phyloP scores from a whole-genome alignment of 2,888 invertebrate species.

The Tillus elongatus region DNA sequence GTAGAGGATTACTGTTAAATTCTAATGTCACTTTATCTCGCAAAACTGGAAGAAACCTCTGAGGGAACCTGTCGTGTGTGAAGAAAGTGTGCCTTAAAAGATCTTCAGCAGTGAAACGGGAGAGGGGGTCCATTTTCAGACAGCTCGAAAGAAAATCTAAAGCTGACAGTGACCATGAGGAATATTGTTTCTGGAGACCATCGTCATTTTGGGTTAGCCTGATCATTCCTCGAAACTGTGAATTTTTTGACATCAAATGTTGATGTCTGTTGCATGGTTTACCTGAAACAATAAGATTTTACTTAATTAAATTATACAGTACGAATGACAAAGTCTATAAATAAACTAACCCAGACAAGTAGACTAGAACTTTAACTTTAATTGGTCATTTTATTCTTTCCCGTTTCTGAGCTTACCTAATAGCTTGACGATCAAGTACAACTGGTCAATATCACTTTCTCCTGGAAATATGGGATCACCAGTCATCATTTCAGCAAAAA shows the following conservation, averaged over 20 bases:
- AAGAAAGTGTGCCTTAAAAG: constrained; percentile 61
- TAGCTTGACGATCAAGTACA: constrained; percentile 70
- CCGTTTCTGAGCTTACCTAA: constrained; percentile 54
- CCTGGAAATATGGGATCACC: constrained; percentile 83
- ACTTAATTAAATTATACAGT: no score
- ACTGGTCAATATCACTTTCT: constrained; percentile 82
- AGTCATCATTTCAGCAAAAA: constrained; percentile 77
- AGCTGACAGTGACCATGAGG: constrained; percentile 40
- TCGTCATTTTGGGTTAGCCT: constrained; percentile 27
- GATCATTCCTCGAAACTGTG: constrained; percentile 40
- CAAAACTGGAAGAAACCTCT: constrained; percentile 57
- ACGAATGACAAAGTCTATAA: no score
- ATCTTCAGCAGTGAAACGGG: constrained; percentile 52
- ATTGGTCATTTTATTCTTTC: no score
- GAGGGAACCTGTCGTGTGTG: constrained; percentile 55
- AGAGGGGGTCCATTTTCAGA: constrained; percentile 55
- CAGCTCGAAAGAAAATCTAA: constrained; percentile 44
- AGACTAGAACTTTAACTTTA: no score
- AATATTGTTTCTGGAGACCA: constrained; percentile 38
- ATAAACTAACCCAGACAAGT: no score
- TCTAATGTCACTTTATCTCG: constrained; percentile 56
- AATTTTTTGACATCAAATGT: constrained; percentile 41
- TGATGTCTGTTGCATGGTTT: constrained; percentile 43
- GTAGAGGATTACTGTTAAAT: constrained; percentile 47
- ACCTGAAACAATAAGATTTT: constrained; percentile 35